Percentiles rank a stretch among this genome's conserved stretches.
Evolutionary conservation across 2,888 invertebrate genomes (phyloP).

Genomic region (Ornithoptera alexandrae): DNA sequence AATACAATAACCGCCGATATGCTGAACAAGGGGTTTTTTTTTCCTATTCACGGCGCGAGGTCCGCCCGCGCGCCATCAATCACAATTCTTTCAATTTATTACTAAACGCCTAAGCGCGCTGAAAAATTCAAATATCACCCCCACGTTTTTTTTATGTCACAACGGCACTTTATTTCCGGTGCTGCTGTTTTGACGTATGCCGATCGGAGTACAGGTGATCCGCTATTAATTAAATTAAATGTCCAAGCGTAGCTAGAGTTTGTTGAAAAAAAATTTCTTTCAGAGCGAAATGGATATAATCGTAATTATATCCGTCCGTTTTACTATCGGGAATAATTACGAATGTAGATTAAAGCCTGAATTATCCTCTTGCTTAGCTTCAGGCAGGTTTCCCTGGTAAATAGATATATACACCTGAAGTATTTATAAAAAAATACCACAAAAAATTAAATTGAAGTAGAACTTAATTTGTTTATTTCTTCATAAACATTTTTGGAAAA

Average conservation of each 20-base stretch:
- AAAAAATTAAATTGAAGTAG: too few species aligned
- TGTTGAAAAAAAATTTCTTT: neutral
- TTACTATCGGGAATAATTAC: too few species aligned
- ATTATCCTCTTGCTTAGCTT: too few species aligned
- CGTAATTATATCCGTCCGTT: too few species aligned
- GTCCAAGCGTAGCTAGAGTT: neutral
- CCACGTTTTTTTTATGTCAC: slow-evolving; percentile 14
- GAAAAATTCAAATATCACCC: slow-evolving; percentile 41
- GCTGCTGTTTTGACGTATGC: slow-evolving; percentile 3
- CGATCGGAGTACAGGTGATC: slow-evolving; percentile 8
- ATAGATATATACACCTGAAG: too few species aligned
- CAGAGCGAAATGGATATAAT: too few species aligned
- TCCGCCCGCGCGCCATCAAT: slow-evolving; percentile 49
- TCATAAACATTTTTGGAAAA: too few species aligned
- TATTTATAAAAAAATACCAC: too few species aligned
- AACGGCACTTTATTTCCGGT: slow-evolving; percentile 8
- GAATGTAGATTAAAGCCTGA: too few species aligned
- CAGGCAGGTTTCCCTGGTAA: too few species aligned
- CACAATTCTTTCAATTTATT: slow-evolving; percentile 58
- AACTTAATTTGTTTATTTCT: too few species aligned
- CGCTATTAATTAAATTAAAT: slow-evolving; percentile 22
- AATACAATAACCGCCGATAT: too few species aligned
- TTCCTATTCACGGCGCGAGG: slow-evolving; percentile 40
- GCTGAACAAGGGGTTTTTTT: neutral
- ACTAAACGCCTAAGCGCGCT: slow-evolving; percentile 45